Percentiles rank a stretch among this genome's conserved stretches.
These are phyloP conservation scores for Eupeodes latifasciatus DNA, from an alignment of 2,888 invertebrate genomes.

Conservation along the genomic window DNA sequence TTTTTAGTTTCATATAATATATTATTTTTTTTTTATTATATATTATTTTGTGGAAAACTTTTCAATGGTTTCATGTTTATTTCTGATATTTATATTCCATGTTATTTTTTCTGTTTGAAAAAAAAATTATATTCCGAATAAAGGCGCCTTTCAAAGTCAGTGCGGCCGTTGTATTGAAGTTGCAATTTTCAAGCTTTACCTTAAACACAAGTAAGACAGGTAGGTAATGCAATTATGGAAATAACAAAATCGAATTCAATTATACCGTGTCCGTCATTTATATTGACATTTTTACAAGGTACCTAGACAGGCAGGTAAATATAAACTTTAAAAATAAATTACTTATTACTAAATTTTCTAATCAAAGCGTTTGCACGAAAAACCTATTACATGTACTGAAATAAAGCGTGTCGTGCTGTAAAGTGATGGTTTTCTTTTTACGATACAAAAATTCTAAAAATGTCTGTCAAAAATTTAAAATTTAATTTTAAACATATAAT, in stretches of 20 bases:
- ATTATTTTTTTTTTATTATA: too few species aligned
- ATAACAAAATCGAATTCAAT: conserved; percentile 16
- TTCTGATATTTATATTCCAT: too few species aligned
- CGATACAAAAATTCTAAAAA: background rate
- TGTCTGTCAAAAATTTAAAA: background rate
- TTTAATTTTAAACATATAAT: background rate
- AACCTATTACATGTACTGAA: background rate
- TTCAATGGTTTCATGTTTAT: too few species aligned
- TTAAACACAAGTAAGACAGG: background rate
- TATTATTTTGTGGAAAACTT: too few species aligned
- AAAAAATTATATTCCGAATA: too few species aligned
- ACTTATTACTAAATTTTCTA: background rate
- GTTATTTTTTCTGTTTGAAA: too few species aligned
- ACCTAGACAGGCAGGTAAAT: background rate
- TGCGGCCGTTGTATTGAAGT: background rate
- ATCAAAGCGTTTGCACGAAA: background rate
- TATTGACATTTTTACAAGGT: conserved; percentile 1
- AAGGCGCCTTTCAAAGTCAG: background rate
- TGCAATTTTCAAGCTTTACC: too few species aligned
- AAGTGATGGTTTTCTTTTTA: too few species aligned
- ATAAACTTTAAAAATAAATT: background rate
- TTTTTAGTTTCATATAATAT: too few species aligned
- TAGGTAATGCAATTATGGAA: conserved; percentile 10
- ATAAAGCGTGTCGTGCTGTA: background rate
- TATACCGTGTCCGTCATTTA: background rate